Base-by-base conservation (phyloP, 2,797 vertebrate species). In the Lemur catta region DNA sequence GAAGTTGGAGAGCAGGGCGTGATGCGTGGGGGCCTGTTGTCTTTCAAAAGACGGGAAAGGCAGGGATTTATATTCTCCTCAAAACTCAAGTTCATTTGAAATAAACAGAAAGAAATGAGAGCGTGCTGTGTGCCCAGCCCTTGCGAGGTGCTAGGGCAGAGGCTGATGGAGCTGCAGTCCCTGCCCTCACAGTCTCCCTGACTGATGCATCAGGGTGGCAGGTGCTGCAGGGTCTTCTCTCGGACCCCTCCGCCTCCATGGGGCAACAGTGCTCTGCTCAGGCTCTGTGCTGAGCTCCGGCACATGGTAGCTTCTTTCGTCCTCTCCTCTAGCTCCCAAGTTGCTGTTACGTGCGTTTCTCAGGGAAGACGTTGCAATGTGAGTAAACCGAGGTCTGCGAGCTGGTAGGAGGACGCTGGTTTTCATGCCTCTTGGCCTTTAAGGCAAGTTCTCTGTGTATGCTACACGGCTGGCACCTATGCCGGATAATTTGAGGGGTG, bases 251-350 rank as follows among this genome's bases (percentile, higher is more conserved):
- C 7, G 1, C 22, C n/a, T 35, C 14, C 75, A 24, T 2, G 0
- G 50, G 24, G 35, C 1, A 0, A 8, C 7, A 78, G 75, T 24
- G 12, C 50, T 7, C 61, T 2, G 0, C 50, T 52, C 50, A 72
- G 61, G 24, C 30, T 4, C 6, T 3, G 1, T 6, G 30, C 10
- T 41, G 13, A 33, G 1, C 30, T 11, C 18, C 0, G 2, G 8
- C 5, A 13, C 3, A 0, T 0, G 18, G 14, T 41, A 15, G 5
- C 43, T 89, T 59, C 63, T 43, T 11, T 1, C 0, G 0, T 17
- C 7, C 1, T 61, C 17, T 28, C n/a, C 18, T 22, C 28, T 0
- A 2, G 17, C 22, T 33, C n/a, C 11, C 1, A 26, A 22, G 12
- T 46, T n/a, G 30, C 65, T n/a, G 1, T 75, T 33, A 30, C 7